Conservation (phyloP, 2,797 vertebrate species). For the Corythornis leucogaster region DNA sequence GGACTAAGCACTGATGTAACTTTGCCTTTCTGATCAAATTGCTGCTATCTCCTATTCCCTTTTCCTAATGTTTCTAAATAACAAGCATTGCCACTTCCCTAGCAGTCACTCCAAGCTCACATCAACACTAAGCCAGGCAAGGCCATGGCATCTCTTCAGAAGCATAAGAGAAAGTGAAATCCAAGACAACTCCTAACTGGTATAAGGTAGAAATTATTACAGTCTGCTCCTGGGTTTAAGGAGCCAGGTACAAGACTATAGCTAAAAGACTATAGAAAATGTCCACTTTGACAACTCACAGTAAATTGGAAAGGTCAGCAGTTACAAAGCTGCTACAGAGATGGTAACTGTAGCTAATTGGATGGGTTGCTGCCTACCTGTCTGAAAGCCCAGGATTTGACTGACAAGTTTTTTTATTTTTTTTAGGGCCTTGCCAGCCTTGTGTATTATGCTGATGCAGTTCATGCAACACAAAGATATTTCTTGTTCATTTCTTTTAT, state of each 20-base stretch:
- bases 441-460: background rate
- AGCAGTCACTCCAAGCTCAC: background rate
- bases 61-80: background rate
- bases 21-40: background rate
- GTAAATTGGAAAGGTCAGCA: background rate
- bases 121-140: background rate
- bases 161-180: background rate
- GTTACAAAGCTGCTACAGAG: background rate
- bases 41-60: background rate
- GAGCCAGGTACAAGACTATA: background rate
- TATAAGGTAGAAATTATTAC: background rate
- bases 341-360: background rate
- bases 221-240: background rate
- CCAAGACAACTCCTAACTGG: background rate
- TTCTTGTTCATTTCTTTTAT: background rate
- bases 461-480: background rate
- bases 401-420: background rate
- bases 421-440: background rate
- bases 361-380: background rate
- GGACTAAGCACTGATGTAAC: background rate
- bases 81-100: background rate
- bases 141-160: background rate
- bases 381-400: background rate
- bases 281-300: background rate
- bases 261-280: background rate